Percentiles rank a stretch among this genome's conserved stretches.
phyloP scores from a whole-genome alignment of 2,113 vertebrate genomes.

The Neomonachus schauinslandi region DNA sequence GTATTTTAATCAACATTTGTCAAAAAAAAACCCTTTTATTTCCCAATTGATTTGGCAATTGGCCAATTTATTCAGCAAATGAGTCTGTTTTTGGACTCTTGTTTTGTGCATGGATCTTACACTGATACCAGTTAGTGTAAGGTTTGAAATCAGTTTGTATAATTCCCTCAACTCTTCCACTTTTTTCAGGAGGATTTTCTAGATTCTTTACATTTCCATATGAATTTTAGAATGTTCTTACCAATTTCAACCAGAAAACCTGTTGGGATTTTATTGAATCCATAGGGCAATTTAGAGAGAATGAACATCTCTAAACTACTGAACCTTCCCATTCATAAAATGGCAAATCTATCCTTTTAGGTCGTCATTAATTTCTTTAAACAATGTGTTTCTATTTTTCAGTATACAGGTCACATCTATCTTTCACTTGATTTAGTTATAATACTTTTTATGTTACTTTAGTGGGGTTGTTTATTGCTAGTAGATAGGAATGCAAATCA shows the following conservation, averaged over 20 bases:
- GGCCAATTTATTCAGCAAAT: neutral
- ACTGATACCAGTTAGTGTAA: neutral
- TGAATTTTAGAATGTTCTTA: neutral
- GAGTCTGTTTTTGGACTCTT: neutral
- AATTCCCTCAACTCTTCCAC: neutral
- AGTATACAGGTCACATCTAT: neutral
- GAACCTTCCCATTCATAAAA: neutral
- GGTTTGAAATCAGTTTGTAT: neutral
- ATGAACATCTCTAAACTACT: neutral
- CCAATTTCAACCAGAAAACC: neutral
- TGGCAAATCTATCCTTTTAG: neutral
- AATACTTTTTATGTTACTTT: neutral
- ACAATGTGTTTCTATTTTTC: neutral
- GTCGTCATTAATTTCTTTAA: neutral
- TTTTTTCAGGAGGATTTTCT: neutral
- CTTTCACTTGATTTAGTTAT: neutral
- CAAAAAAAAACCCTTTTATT: neutral
- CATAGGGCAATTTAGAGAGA: neutral
- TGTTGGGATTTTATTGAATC: neutral
- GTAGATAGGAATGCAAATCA: neutral
- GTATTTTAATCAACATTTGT: conserved; percentile 31
- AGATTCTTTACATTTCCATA: neutral
- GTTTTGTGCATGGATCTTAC: neutral
- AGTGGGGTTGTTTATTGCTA: neutral
- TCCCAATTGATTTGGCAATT: neutral